Evolutionary conservation across 2,797 vertebrate species (phyloP), one percentile per base, ranked within the genome.

Genomic region (Nothura maculosa): DNA sequence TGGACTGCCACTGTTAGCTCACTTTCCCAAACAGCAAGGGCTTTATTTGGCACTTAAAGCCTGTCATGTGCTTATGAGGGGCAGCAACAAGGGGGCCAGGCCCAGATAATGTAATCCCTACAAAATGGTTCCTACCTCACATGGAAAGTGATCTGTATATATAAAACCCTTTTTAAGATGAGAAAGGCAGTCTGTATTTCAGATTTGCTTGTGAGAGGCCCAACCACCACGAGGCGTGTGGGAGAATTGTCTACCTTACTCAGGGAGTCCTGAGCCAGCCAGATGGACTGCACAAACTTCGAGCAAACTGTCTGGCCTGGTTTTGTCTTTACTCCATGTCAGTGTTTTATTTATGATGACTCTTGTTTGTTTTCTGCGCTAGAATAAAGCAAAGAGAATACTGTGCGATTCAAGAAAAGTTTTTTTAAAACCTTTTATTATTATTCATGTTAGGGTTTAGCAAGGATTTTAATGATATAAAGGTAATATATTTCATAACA

Each of bases 261-360:
- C 95, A 96, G 96, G 96, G 93, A 96, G 86, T 94, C 81, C 84
- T 90, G 82, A 95, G 88, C 87, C 94, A 96, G 87, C 92, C 94
- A 92, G 91, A 73, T 84, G 91, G 88, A 91, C 89, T 94, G 88
- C 85, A 95, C 72, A 72, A 36, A 36, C 54, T 22, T 75, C 72
- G 82, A 90, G 68, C 79, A 78, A 88, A 85, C 85, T 94, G 87
- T 80, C 92, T 95, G 93, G 94, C 73, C 94, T 97, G 72, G 63
- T 88, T 95, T 95, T 92, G 60, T 96, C 87, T 91, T 85, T 28
- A 78, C 81, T 93, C 86, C 68, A 77, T 85, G 90, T 95, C 89
- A 94, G 75, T 95, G 89, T 95, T 96, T 94, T 90, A 91, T 95
- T 97, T 97, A 95, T 92, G 87, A 95, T 89, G 38, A 83, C 40